Evolutionary conservation across 2,113 vertebrate species (phyloP).

Genomic region (cattle (Bos taurus)): DNA sequence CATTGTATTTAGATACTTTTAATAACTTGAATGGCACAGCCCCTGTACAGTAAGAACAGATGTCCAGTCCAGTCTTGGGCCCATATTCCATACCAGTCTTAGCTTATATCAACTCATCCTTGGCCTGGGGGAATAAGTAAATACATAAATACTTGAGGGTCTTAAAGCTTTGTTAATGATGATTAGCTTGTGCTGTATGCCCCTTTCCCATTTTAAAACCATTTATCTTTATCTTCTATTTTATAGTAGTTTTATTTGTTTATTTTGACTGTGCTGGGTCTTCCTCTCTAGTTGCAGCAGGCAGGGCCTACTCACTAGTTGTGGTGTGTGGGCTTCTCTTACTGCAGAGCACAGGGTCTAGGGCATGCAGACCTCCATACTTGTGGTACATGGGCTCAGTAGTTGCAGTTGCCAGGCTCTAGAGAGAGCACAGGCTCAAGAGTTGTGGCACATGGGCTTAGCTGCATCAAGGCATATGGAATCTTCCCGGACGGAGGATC

Average conservation of each 20-base stretch:
- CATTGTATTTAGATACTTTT: background rate
- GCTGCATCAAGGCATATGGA: background rate
- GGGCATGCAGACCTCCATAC: background rate
- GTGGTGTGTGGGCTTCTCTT: background rate
- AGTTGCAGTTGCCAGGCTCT: background rate
- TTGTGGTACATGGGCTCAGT: background rate
- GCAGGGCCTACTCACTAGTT: background rate
- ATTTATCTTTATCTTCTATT: conserved; percentile 10
- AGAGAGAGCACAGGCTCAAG: background rate
- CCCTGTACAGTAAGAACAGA: background rate
- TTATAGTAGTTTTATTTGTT: background rate
- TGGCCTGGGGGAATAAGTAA: background rate
- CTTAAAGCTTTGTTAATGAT: background rate
- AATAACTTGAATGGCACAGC: background rate
- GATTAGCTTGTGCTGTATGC: background rate
- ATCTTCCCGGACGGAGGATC: background rate
- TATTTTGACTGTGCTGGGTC: background rate
- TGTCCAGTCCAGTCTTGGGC: background rate
- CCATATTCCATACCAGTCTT: background rate
- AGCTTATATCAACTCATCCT: background rate
- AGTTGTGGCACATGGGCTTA: background rate
- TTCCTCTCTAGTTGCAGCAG: background rate
- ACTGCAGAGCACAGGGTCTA: background rate
- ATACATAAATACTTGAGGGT: background rate
- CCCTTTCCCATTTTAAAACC: background rate